phyloP scores from a whole-genome alignment of 2,888 invertebrate genomes.

The Rapana venosa region DNA sequence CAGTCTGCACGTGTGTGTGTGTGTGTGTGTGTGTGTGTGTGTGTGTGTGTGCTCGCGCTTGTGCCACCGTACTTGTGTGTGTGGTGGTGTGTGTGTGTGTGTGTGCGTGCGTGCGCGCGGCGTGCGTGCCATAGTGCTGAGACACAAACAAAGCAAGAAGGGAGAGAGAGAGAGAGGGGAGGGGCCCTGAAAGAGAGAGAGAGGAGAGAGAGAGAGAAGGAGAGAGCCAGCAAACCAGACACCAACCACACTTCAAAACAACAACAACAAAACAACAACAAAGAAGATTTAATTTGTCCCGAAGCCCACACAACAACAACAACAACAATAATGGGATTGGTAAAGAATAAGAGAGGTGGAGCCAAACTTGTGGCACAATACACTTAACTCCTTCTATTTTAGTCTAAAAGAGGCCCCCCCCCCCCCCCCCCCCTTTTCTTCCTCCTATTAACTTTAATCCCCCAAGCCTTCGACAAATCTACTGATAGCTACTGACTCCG shows the following conservation, averaged over 20 bases:
- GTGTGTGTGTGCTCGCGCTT: too few species aligned
- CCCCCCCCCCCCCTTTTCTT: too few species aligned
- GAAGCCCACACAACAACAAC: too few species aligned
- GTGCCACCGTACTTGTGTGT: too few species aligned
- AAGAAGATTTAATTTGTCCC: too few species aligned
- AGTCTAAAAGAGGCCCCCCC: not conserved
- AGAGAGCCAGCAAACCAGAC: not conserved
- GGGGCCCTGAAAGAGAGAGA: constrained; percentile 5
- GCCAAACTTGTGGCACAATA: not conserved
- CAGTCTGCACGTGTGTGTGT: too few species aligned
- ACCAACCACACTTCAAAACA: not conserved
- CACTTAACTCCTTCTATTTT: not conserved
- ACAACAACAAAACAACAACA: too few species aligned
- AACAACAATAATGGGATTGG: not conserved
- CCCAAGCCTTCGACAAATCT: not conserved
- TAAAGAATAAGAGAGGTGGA: not conserved
- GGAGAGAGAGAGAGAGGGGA: constrained; percentile 20
- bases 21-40: too few species aligned
- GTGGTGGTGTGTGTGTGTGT: too few species aligned
- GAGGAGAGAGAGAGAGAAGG: not conserved
- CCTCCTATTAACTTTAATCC: constrained; percentile 5
- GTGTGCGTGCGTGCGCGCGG: too few species aligned
- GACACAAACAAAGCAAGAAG: not conserved
- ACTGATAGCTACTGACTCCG: constrained; percentile 31
- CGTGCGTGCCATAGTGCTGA: too few species aligned